A percentile compares a stretch with the other conserved stretches of the same genome.
phyloP scores from a whole-genome alignment of 2,888 invertebrate genomes.

The Buathra laborator region DNA sequence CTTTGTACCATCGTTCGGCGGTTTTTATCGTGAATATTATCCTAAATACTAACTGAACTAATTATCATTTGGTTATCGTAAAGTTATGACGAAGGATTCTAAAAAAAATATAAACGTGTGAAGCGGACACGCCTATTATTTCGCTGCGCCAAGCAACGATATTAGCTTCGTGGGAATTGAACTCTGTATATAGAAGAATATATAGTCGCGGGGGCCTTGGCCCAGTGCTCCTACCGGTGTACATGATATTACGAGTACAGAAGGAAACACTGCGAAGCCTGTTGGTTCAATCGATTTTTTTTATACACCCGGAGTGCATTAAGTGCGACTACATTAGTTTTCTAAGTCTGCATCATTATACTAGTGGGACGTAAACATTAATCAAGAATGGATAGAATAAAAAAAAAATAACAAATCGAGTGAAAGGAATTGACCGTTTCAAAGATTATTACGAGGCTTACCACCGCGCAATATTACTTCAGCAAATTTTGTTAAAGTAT shows the following conservation, averaged over 20 bases:
- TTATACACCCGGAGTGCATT: constrained; percentile 3
- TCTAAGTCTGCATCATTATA: constrained; percentile 14
- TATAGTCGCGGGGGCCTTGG: constrained; percentile 74
- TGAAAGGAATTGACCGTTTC: constrained; percentile 56
- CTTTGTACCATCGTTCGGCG: neutral
- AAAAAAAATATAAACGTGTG: constrained; percentile 7
- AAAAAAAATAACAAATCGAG: constrained; percentile 34
- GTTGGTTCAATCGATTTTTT: constrained; percentile 20
- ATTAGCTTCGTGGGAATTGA: constrained; percentile 76
- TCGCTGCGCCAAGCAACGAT: neutral
- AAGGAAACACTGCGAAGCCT: constrained; percentile 1
- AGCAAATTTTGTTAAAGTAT: neutral
- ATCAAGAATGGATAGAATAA: constrained; percentile 12
- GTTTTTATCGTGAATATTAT: neutral
- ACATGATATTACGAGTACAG: constrained; percentile 37
- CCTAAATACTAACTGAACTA: neutral
- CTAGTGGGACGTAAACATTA: constrained; percentile 40
- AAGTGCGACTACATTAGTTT: constrained; percentile 3
- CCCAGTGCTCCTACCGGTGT: constrained; percentile 73
- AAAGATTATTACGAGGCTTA: neutral
- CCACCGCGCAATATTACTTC: neutral
- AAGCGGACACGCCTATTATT: constrained; percentile 20
- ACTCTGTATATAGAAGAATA: constrained; percentile 47
- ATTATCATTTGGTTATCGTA: constrained; percentile 3
- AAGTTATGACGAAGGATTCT: neutral